Evolutionary conservation across 2,888 invertebrate genomes (phyloP), one percentile per base, ranked within the genome.

Genomic region (Lasioglossum pauxillum): DNA sequence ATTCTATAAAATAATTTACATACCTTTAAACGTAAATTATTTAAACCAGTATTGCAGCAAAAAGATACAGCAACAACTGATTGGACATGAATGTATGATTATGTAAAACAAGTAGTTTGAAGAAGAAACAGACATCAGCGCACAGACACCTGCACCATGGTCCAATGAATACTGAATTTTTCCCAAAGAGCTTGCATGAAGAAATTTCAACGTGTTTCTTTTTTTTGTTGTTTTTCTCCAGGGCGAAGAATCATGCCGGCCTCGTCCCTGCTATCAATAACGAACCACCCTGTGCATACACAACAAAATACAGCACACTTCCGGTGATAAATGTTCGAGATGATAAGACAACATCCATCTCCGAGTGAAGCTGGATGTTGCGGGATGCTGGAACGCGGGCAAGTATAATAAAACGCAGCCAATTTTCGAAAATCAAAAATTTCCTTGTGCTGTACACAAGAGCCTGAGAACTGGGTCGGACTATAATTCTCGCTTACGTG

Each of bases 301-400:
- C 67, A 67, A 67, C 67, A 67, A 67, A 67, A 67, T 67, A 67
- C 67, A 19, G 35, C 67, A 35, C 35, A 14, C 35, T 67, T 35
- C 3, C 67, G 16, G 19, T 67, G 67, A 67, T 67, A 67, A 67
- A 67, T 67, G 67, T 35, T 12, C 3, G 67, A 2, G 35, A 67
- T 67, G 67, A 67, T 67, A 67, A 67, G 67, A 38, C 35, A 67
- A 67, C 67, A 67, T 67, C 67, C 67, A 67, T 67, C 67, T 67
- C 35, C 35, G 67, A 23, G 67, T 10, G 67, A 67, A 19, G 23
- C 67, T 10, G 35, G 35, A 67, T 23, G 35, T 38, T 67, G 67
- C 67, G 8, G 67, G 35, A 8, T 8, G 35, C 67, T 67, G 3
- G 35, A 35, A 7, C 19, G 8, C 67, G 19, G 35, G 19, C 31